Base-by-base conservation (phyloP, 2,113 vertebrate genomes). In the Oxyruncus cristatus region DNA sequence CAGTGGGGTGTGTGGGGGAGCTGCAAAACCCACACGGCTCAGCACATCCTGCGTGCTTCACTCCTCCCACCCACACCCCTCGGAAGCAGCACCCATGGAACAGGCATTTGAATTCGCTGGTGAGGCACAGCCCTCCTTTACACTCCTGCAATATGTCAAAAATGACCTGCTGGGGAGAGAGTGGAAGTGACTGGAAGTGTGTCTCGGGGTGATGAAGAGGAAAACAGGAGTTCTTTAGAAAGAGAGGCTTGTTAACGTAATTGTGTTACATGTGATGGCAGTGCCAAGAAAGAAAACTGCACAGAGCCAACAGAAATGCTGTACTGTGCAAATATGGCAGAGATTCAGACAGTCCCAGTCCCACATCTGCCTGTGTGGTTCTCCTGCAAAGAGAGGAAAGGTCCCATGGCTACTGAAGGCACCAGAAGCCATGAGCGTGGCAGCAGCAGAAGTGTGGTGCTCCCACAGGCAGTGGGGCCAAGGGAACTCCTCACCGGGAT, bases 321-420 rank as follows among this genome's bases (percentile, higher is more conserved):
- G 44, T n/a, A 5, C 53, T 49, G 6, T 35, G 73, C 28, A 70
- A 27, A n/a, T 5, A 12, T 5, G 28, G 67, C 63, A 83, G 72
- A 53, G 58, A 3, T 35, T 47, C 44, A 85, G 52, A 8, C 5
- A 39, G 21, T 24, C 42, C 20, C 14, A 3, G 21, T 9, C 14
- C 17, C 62, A 30, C 35, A 11, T 4, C 56, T 33, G 58, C 21
- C n/a, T 14, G 1, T 11, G 12, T 1, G 6, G 9, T 61, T 56
- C 32, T 5, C 5, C 44, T 44, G 52, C 58, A 47, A 3, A 41
- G 30, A 46, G 9, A 44, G 33, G 14, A 59, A 42, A 67, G 24
- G 11, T 22, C 5, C 15, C 19, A 2, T 0, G 1, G 21, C 39
- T 44, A 9, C n/a, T 15, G 35, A 41, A 62, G 63, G 39, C n/a